phyloP scores from a whole-genome alignment of 2,888 invertebrate species.

The Luperina testacea region DNA sequence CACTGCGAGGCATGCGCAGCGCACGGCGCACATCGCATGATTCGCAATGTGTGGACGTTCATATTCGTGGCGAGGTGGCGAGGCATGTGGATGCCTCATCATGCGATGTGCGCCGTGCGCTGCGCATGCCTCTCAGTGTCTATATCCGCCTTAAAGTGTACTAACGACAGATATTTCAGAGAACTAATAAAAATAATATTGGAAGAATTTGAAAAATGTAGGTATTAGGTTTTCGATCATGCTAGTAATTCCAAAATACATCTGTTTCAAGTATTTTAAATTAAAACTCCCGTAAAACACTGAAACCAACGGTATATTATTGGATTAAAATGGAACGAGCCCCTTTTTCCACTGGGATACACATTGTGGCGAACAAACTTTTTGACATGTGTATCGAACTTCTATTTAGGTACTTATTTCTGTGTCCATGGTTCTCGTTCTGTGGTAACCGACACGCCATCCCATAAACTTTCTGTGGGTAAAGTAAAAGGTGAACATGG shows the following conservation, averaged over 20 bases:
- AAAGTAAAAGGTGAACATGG: background rate
- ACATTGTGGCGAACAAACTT: constrained; percentile 25
- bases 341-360: constrained; percentile 11
- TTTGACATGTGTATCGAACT: constrained; percentile 30
- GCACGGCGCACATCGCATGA: too few species aligned
- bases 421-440: background rate
- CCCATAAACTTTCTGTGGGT: background rate
- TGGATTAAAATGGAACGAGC: constrained; percentile 14
- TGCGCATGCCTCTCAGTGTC: too few species aligned
- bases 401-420: constrained; percentile 24
- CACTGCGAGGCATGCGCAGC: too few species aligned
- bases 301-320: background rate
- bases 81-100: too few species aligned
- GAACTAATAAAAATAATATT: background rate
- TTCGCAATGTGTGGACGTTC: too few species aligned
- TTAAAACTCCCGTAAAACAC: constrained; percentile 1
- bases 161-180: background rate
- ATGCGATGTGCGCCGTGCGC: too few species aligned
- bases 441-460: background rate
- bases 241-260: background rate
- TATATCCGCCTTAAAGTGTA: background rate
- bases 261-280: constrained; percentile 5
- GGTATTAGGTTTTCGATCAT: background rate
- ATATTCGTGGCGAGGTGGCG: too few species aligned
- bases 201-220: background rate